Base-by-base conservation (phyloP, 2,888 invertebrate genomes). In the Eupeodes luniger region DNA sequence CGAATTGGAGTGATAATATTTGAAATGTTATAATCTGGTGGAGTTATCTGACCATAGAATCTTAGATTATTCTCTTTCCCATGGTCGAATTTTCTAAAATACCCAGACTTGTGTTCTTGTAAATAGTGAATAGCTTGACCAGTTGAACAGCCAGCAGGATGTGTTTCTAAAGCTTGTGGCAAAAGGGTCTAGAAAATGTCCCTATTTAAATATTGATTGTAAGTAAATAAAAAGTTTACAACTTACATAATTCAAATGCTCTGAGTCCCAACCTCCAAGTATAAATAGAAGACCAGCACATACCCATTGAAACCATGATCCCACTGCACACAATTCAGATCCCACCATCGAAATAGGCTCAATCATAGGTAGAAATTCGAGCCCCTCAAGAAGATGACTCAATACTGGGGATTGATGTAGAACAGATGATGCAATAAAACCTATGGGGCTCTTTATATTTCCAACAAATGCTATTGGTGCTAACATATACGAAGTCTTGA, bases 51-150 rank as follows among this genome's bases (percentile, higher is more conserved):
- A 4, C 95, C 94, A 90, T 96, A 96, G 7, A 91, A 92, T 77
- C 92, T 90, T 51, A 94, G 91, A 91, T 96, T 96, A 76, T 91
- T 91, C 7, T 93, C 89, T 36, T 90, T 87, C 27, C 95, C 96
- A 90, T 94, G 93, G 91, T 96, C 95, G 90, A 94, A 96, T 80
- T 95, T 94, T 14, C 95, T 94, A 91, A 95, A 95, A 47, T 93
- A 92, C 3, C 94, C 94, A 5, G 94, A 94, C 6, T 93, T 94
- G n/a, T 92, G 91, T 36, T 95, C 94, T 93, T 97, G 97, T 0
- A 94, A 95, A 91, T 95, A 97, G 92, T 97, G 97, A 0, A 95
- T 94, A 0, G 97, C 92, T 92, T 97, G 96, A 90, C 95, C 95
- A 0, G 95, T 95, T 0, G 97, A 95, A 0, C 95, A 94, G 4